Evolutionary conservation across 2,113 vertebrate genomes (phyloP), one percentile per base, ranked within the genome.

Genomic region (Edolisoma coerulescens): DNA sequence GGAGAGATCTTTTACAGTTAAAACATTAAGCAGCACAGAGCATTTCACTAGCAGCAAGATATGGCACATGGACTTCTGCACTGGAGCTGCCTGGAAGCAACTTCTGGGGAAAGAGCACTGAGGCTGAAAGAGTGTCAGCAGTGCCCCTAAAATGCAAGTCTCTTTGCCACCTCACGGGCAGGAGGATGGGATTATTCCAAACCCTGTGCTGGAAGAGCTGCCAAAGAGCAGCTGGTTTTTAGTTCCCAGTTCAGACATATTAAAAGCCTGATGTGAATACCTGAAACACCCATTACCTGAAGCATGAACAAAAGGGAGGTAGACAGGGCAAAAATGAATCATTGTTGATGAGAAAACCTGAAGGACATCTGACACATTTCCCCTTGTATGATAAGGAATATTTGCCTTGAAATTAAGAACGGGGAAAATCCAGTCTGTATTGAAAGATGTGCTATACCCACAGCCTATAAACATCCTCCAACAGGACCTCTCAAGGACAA

Each of bases 1-100:
- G 49, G 60, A 75, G 44, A 91, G 26, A 56, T 21, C 30, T 85
- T 85, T 68, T 30, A n/a, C 42, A 75, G 27, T 63, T 52, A 57
- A 54, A 90, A 61, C 53, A 32, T 18, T 11, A 39, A 74, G 50
- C 8, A 82, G 73, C 53, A 53, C 39, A 76, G 54, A 84, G 61
- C n/a, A 37, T 35, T 75, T 60, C 76, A 73, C 30, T 17, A 42
- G 54, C 42, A 73, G 56, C 26, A 77, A 91, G 75, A 68, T 6
- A 33, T 1, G 14, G 61, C 61, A 87, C 3, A 1, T 1, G 23
- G 20, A 45, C 16, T 57, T 60, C 65, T 47, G 9, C 0, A 0
- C 65, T 39, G 47, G 63, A 88, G 54, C 45, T 42, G n/a, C 33
- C 54, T 52, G 39, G 41, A 61, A 88, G 75, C 53, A 59, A 28